Conservation (phyloP, 1,140 invertebrate genomes). For the Muscidifurax raptorellus region DNA sequence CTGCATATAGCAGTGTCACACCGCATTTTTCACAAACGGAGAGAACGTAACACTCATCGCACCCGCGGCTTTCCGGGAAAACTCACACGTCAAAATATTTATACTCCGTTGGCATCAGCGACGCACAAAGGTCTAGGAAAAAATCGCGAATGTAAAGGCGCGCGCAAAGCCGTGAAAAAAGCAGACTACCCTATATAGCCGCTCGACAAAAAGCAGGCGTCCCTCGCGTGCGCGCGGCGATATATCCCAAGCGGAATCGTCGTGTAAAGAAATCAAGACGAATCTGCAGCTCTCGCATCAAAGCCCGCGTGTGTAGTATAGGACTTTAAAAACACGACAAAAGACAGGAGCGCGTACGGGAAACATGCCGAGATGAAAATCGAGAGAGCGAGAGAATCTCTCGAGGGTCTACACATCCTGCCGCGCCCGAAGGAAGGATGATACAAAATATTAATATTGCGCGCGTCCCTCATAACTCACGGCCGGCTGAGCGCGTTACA, state of each 20-base stretch:
- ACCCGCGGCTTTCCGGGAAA: not conserved
- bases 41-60: too few species aligned
- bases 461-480: conserved; percentile 75
- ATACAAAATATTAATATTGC: conserved; percentile 77
- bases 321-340: conserved; percentile 69
- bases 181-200: not conserved
- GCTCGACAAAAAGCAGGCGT: conserved; percentile 13
- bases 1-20: too few species aligned
- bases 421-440: conserved; percentile 67
- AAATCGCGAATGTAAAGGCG: conserved; percentile 26
- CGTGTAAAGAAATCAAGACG: conserved; percentile 49
- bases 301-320: conserved; percentile 13
- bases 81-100: conserved; percentile 43
- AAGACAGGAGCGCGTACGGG: conserved; percentile 60
- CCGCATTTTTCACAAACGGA: too few species aligned
- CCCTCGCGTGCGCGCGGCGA: not conserved
- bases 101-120: not conserved
- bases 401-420: conserved; percentile 55
- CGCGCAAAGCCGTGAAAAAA: conserved; percentile 34
- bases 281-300: conserved; percentile 34
- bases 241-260: conserved; percentile 26
- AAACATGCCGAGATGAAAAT: conserved; percentile 15
- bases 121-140: not conserved
- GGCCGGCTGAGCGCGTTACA: conserved; percentile 73
- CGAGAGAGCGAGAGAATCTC: conserved; percentile 13